Evolutionary conservation across 2,797 vertebrate species (phyloP).

Genomic region (Sebastes alutus): DNA sequence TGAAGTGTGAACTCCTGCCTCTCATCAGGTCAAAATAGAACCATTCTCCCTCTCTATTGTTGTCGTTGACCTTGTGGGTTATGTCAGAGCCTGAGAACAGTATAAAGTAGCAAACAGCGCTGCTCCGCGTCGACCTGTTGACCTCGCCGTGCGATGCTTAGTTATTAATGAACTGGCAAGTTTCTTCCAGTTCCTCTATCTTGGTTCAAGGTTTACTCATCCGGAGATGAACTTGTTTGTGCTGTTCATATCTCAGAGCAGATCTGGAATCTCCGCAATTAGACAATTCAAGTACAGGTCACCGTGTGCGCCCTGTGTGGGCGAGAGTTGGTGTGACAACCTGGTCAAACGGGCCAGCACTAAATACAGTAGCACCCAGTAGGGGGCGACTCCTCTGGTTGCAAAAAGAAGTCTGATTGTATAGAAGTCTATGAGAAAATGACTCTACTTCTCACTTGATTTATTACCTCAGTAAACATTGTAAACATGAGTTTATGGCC

Average conservation of each 20-base stretch:
- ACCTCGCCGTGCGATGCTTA: slow-evolving; percentile 34
- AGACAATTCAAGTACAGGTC: slow-evolving; percentile 13
- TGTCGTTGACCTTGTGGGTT: slow-evolving; percentile 70
- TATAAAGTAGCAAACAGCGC: slow-evolving; percentile 42
- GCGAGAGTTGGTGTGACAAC: slow-evolving; percentile 7
- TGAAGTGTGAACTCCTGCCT: slow-evolving; percentile 58
- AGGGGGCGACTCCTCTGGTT: no score
- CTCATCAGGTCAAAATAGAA: slow-evolving; percentile 66
- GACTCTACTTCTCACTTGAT: no score
- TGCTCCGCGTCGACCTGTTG: slow-evolving; percentile 49
- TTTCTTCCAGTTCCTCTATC: slow-evolving; percentile 57
- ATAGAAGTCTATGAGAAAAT: no score
- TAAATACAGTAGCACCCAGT: not conserved
- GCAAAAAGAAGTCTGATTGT: no score
- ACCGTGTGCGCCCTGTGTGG: slow-evolving; percentile 7
- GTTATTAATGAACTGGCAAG: slow-evolving; percentile 69
- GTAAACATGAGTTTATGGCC: no score
- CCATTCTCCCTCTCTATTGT: slow-evolving; percentile 68
- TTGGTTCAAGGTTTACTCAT: slow-evolving; percentile 64
- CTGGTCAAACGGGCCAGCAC: slow-evolving; percentile 11
- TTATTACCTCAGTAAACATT: no score
- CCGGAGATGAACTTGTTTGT: slow-evolving; percentile 46
- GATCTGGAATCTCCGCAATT: slow-evolving; percentile 37
- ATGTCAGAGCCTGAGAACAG: slow-evolving; percentile 69
- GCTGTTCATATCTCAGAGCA: slow-evolving; percentile 15